Evolutionary conservation across 2,888 invertebrate species (phyloP).

Genomic region (Synergus japonicus): DNA sequence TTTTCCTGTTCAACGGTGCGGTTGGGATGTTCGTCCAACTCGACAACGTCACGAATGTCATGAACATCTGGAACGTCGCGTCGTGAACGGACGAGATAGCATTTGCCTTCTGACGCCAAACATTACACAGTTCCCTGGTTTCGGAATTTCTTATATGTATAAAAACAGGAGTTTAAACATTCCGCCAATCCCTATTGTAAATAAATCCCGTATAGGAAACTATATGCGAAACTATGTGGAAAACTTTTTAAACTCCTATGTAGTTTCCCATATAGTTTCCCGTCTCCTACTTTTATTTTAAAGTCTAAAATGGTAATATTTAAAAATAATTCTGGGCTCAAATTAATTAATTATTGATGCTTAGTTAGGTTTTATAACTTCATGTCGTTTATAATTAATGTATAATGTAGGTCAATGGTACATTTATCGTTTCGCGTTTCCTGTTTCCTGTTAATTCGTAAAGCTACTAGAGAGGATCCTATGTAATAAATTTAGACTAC

Average conservation of each 20-base stretch:
- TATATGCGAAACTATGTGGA: no score
- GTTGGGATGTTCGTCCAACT: slow-evolving; percentile 3
- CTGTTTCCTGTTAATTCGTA: background rate
- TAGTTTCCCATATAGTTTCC: no score
- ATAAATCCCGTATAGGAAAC: no score
- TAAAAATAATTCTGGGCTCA: no score
- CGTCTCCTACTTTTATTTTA: no score
- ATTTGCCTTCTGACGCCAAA: background rate
- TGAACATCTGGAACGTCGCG: slow-evolving; percentile 26
- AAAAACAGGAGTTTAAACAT: background rate
- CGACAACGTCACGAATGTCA: slow-evolving; percentile 31
- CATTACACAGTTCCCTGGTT: background rate
- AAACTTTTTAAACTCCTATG: no score
- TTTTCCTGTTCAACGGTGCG: slow-evolving; percentile 46
- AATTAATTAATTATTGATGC: no score
- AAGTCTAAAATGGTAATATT: no score
- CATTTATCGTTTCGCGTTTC: background rate
- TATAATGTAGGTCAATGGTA: background rate
- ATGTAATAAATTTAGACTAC: background rate
- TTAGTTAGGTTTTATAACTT: no score
- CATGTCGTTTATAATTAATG: no score
- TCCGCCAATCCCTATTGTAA: no score
- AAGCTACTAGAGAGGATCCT: background rate
- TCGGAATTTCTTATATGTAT: background rate
- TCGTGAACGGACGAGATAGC: slow-evolving; percentile 6